Evolutionary conservation across 2,888 invertebrate genomes (phyloP).

Genomic region (Ectobius pallidus): DNA sequence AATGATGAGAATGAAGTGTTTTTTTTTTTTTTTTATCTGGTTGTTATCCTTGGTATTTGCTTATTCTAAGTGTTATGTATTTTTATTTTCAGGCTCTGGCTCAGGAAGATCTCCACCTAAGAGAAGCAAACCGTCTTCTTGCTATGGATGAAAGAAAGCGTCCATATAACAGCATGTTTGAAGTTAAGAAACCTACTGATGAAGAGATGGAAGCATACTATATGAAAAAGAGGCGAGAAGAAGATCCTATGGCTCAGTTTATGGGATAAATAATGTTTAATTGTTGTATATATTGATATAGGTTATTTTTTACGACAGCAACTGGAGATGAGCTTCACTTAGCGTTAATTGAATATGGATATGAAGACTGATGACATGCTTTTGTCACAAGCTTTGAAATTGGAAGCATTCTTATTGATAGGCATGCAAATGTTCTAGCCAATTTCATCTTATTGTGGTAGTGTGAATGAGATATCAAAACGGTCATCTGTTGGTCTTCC

Average conservation of each 20-base stretch:
- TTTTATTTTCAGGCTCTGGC: constrained; percentile 68
- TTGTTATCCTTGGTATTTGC: constrained; percentile 20
- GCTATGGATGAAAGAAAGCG: constrained; percentile 87
- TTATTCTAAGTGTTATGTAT: no score
- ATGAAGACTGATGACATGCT: no score
- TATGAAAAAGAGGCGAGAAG: constrained; percentile 80
- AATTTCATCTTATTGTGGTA: no score
- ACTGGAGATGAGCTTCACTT: no score
- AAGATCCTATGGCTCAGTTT: constrained; percentile 94
- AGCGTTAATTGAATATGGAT: no score
- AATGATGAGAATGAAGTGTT: no score
- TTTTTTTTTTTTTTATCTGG: constrained; percentile 51
- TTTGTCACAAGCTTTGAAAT: no score
- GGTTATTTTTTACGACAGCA: no score
- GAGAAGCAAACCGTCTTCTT: constrained; percentile 67
- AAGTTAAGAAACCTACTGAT: constrained; percentile 83
- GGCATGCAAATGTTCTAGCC: no score
- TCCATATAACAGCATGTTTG: constrained; percentile 90
- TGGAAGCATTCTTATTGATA: no score
- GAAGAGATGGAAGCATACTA: constrained; percentile 94
- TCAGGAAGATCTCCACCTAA: constrained; percentile 66
- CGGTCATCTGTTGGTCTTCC: no score
- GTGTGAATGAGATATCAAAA: no score
- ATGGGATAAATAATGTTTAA: constrained; percentile 42
- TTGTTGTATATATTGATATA: neutral